Base-by-base conservation (phyloP, 2,888 invertebrate genomes). In the Phasia obesa region DNA sequence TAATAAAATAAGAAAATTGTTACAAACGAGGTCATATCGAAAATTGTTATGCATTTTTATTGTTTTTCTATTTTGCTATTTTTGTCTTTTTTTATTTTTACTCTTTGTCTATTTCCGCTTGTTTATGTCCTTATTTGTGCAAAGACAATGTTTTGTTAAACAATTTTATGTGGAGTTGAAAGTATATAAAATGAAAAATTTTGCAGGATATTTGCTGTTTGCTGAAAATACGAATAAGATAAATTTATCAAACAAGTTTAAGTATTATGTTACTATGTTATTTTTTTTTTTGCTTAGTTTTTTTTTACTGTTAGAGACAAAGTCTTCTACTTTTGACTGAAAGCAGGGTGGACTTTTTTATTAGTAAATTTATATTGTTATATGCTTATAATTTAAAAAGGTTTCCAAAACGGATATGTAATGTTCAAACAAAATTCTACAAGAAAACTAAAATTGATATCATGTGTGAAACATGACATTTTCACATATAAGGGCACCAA, bases 11-110 rank as follows among this genome's bases (percentile, higher is more conserved):
- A 13, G 27, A 44, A 0, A 51, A 35, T 81, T 71, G 21, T 15
- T n/a, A 55, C 17, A 65, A 82, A 69, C 35, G 77, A 77, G 81
- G 81, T 82, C 81, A 82, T 62, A 82, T 77, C 57, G 69, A 69
- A 62, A 77, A 77, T 69, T 47, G 59, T 55, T 69, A 73, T 81
- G 77, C 60, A 73, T 65, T 76, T 31, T 19, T 23, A 21, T 38
- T 49, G 42, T 74, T 42, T 42, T 44, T 55, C 7, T 23, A 17
- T 17, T 57, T 27, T 77, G 42, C 2, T 21, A 5, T 25, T 27
- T 51, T 25, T n/a, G 21, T 38, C 11, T 60, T 13, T 35, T n/a
- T 38, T 42, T 27, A 35, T 35, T 44, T 71, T 71, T 27, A 31
- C 67, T 49, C 23, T 62, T 67, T 65, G 71, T 76, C 71, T 71